These are phyloP conservation scores for Drosophila tristis DNA, from an alignment of 1,140 invertebrate species.

Conservation along the genomic window DNA sequence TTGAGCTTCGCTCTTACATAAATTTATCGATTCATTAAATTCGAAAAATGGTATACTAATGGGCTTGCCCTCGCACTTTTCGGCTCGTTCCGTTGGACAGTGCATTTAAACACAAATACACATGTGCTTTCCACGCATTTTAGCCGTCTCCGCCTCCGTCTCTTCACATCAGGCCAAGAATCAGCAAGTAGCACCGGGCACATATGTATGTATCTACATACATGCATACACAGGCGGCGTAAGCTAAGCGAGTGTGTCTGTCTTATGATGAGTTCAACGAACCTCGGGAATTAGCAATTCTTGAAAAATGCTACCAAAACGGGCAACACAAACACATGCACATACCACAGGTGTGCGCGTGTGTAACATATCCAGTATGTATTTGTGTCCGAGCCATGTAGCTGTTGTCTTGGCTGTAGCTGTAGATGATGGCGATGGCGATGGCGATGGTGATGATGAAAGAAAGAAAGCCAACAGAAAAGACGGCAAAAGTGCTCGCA, in stretches of 20 bases:
- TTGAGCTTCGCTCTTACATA: neutral
- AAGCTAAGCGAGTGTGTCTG: slow-evolving; percentile 64
- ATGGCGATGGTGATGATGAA: slow-evolving; percentile 37
- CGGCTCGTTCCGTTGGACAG: slow-evolving; percentile 19
- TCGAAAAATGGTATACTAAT: slow-evolving; percentile 32
- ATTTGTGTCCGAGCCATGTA: slow-evolving; percentile 14
- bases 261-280: slow-evolving; percentile 80
- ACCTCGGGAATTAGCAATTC: slow-evolving; percentile 80
- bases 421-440: neutral
- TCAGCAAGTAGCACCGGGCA: slow-evolving; percentile 56
- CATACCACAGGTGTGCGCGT: slow-evolving; percentile 18
- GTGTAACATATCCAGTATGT: slow-evolving; percentile 26
- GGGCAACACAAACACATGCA: slow-evolving; percentile 62
- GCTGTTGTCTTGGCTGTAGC: slow-evolving; percentile 23
- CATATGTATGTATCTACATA: neutral
- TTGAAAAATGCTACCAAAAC: slow-evolving; percentile 83
- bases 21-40: slow-evolving; percentile 25
- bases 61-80: slow-evolving; percentile 36
- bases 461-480: slow-evolving; percentile 66
- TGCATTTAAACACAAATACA: slow-evolving; percentile 58
- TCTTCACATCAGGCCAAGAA: slow-evolving; percentile 46
- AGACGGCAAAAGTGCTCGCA: slow-evolving; percentile 61
- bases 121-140: slow-evolving; percentile 79
- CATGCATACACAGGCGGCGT: slow-evolving; percentile 51
- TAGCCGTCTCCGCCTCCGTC: slow-evolving; percentile 56